phyloP scores from a whole-genome alignment of 2,888 invertebrate genomes.

The Dendrolimus pini region DNA sequence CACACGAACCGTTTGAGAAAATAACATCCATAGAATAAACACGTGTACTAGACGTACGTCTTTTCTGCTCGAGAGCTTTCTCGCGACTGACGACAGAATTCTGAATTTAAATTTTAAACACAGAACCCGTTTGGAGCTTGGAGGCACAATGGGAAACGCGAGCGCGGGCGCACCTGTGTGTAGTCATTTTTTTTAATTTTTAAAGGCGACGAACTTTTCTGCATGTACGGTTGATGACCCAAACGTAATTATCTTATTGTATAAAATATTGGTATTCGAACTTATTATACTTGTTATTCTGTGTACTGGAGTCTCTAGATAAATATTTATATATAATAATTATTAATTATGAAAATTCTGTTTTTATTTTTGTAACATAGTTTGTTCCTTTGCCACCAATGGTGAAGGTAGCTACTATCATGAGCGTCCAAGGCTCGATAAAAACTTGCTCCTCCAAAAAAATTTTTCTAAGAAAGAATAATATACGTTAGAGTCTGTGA shows the following conservation, averaged over 20 bases:
- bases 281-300: too few species aligned
- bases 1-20: too few species aligned
- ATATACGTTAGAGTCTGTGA: too few species aligned
- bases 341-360: too few species aligned
- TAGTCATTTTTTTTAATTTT: constrained; percentile 40
- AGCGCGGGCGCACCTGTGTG: constrained; percentile 67
- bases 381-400: not conserved
- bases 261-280: too few species aligned
- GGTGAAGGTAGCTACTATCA: too few species aligned
- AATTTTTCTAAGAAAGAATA: too few species aligned
- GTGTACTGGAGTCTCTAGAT: too few species aligned
- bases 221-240: constrained; percentile 60
- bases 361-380: not conserved
- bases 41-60: constrained; percentile 11
- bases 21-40: too few species aligned
- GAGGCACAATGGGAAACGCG: constrained; percentile 55
- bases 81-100: constrained; percentile 33
- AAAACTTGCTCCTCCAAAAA: too few species aligned
- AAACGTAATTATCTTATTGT: constrained; percentile 6
- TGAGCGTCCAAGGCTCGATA: too few species aligned
- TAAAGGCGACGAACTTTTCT: constrained; percentile 56
- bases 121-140: constrained; percentile 40
- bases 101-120: constrained; percentile 3
- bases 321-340: too few species aligned
- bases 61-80: constrained; percentile 24